A percentile compares a stretch with the other conserved stretches of the same genome.
These are phyloP conservation scores for Cheilosia vulpina DNA, from an alignment of 2,888 invertebrate genomes.

Conservation along the genomic window DNA sequence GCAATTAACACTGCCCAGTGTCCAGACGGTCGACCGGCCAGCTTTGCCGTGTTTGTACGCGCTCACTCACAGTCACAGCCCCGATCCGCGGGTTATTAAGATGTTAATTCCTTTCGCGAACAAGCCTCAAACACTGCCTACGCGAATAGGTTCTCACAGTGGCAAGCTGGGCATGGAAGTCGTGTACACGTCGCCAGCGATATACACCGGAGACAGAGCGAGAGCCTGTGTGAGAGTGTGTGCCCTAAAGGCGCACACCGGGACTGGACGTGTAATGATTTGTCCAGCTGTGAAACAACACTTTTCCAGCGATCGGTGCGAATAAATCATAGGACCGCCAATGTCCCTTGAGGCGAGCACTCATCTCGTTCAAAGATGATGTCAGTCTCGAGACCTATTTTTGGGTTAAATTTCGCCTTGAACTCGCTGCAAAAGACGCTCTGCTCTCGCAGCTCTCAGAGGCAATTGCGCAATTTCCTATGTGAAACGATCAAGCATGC, in stretches of 20 bases:
- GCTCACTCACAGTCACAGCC: constrained; percentile 8
- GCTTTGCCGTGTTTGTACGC: constrained; percentile 28
- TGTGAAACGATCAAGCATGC: constrained; percentile 30
- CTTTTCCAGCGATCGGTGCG: constrained; percentile 62
- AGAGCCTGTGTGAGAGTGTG: constrained; percentile 4
- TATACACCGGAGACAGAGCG: constrained; percentile 13
- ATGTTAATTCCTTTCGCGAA: constrained; percentile 71
- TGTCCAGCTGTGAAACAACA: constrained; percentile 74
- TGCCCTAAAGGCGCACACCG: constrained; percentile 57
- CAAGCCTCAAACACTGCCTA: constrained; percentile 67
- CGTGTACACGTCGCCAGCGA: constrained; percentile 61
- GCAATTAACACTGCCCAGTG: constrained; percentile 70
- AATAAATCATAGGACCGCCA: constrained; percentile 66
- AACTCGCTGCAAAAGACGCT: neutral
- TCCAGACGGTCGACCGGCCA: neutral
- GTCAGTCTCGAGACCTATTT: constrained; percentile 46
- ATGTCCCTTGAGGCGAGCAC: constrained; percentile 61
- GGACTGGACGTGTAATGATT: constrained; percentile 71
- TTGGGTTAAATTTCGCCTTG: constrained; percentile 27
- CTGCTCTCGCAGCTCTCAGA: neutral
- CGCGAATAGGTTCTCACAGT: constrained; percentile 57
- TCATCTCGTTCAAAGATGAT: constrained; percentile 36
- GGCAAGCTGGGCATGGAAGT: constrained; percentile 61
- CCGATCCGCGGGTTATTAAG: constrained; percentile 65
- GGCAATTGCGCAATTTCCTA: constrained; percentile 46